Percentiles rank a stretch among this genome's conserved stretches.
These are phyloP conservation scores for Chlamydotis undulata DNA, from an alignment of 2,113 vertebrate genomes.

Conservation along the genomic window DNA sequence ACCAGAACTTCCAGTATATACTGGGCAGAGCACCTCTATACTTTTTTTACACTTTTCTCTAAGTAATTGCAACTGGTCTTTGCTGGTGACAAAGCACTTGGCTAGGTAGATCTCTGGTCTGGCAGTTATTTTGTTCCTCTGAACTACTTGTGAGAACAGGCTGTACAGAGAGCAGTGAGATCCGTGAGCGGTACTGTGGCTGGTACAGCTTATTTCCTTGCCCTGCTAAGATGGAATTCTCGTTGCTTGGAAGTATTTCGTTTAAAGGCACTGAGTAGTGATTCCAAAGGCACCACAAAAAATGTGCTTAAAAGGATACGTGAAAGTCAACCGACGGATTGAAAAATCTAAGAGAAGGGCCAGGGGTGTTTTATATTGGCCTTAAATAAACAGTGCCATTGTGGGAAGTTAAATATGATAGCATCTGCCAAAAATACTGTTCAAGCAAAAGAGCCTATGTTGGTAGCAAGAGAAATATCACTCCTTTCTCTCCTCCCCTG, in stretches of 20 bases:
- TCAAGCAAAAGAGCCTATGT: conserved; percentile 26
- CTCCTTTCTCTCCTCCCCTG: background rate
- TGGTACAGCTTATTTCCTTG: background rate
- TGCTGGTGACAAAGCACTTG: background rate
- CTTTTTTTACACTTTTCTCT: background rate
- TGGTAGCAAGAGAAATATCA: conserved; percentile 47
- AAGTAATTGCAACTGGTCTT: background rate
- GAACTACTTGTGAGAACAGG: background rate
- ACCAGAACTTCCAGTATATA: background rate
- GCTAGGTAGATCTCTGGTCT: background rate
- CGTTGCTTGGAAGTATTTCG: background rate
- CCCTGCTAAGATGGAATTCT: background rate
- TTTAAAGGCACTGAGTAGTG: background rate
- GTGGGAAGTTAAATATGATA: conserved; percentile 63
- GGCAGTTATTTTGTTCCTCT: background rate
- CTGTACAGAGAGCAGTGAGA: background rate
- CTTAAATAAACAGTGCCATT: conserved; percentile 68
- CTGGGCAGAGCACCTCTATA: background rate
- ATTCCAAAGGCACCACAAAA: conserved; percentile 33
- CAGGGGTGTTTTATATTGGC: conserved; percentile 46
- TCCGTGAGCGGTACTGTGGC: background rate
- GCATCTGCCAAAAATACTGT: conserved; percentile 49
- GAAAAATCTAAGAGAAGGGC: conserved; percentile 41
- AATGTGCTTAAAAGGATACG: conserved; percentile 53
- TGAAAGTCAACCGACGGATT: conserved; percentile 26